Evolutionary conservation across 37 sponge, comb jelly and placozoan species (phyloP).

Genomic region (Amphimedon queenslandica): DNA sequence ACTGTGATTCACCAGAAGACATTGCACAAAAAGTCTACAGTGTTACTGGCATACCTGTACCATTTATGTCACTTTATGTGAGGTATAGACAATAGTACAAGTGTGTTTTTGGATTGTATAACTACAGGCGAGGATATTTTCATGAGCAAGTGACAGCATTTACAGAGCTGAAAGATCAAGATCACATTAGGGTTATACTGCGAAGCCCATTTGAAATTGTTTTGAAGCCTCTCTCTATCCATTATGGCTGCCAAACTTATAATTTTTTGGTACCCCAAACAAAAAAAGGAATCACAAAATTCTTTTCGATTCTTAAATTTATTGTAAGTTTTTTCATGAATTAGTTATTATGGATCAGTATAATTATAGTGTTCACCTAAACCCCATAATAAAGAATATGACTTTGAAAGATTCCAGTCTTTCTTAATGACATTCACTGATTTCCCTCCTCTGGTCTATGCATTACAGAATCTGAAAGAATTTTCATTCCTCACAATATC

Average conservation of each 20-base stretch:
- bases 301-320: slow-evolving; percentile 7
- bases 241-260: not conserved
- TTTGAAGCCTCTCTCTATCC: not conserved
- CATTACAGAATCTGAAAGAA: slow-evolving; percentile 3
- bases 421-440: not conserved
- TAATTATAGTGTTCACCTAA: slow-evolving; percentile 1
- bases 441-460: slow-evolving; percentile 15
- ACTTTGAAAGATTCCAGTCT: not conserved
- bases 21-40: not conserved
- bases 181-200: not conserved
- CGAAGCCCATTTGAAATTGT: not conserved
- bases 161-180: not conserved
- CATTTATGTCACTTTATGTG: not conserved
- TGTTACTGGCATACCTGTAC: slow-evolving; percentile 6
- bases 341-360: not conserved
- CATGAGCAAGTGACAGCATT: not conserved
- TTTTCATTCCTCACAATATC: slow-evolving; percentile 5
- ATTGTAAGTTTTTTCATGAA: not conserved
- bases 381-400: not conserved
- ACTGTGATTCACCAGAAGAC: not conserved
- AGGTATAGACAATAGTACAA: not conserved
- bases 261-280: not conserved
- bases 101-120: not conserved
- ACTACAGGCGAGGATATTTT: not conserved
- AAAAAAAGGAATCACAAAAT: not conserved